These are phyloP conservation scores for Pogonomyrmex californicus DNA, from an alignment of 1,140 invertebrate genomes.

Conservation along the genomic window DNA sequence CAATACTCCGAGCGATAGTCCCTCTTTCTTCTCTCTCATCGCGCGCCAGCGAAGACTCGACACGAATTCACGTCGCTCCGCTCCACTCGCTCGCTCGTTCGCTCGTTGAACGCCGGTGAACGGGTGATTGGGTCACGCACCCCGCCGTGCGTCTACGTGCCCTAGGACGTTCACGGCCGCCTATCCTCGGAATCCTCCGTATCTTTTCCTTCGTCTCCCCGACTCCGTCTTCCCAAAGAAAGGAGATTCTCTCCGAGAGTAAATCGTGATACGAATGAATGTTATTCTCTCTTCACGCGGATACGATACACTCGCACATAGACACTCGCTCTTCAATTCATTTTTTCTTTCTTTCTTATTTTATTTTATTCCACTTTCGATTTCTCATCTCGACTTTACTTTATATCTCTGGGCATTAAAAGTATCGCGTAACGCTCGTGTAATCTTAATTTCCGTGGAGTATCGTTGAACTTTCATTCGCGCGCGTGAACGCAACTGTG, in stretches of 20 bases:
- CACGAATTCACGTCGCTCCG: conserved; percentile 72
- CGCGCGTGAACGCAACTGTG: too few relatives aligned
- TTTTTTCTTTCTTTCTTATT: background rate
- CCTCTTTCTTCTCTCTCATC: background rate
- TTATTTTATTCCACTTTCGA: background rate
- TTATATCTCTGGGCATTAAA: background rate
- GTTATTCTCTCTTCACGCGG: background rate
- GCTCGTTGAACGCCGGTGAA: conserved; percentile 76
- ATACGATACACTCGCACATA: background rate
- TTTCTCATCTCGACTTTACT: background rate
- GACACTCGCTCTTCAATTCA: too few relatives aligned
- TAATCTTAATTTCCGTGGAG: background rate
- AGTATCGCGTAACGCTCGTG: background rate
- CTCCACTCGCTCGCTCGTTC: conserved; percentile 62
- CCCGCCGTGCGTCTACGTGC: conserved; percentile 81
- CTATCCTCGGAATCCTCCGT: conserved; percentile 78
- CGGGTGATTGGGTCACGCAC: conserved; percentile 85
- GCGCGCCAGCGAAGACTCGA: conserved; percentile 57
- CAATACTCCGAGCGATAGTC: conserved; percentile 28
- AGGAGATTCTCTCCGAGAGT: conserved; percentile 4
- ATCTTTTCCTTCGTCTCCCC: conserved; percentile 67
- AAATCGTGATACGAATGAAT: background rate
- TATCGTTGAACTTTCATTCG: background rate
- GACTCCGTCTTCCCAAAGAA: conserved; percentile 42
- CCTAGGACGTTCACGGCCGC: conserved; percentile 85